Percentiles rank a stretch among this genome's conserved stretches.
phyloP scores from a whole-genome alignment of 2,888 invertebrate genomes.

The Cistogaster globosa region DNA sequence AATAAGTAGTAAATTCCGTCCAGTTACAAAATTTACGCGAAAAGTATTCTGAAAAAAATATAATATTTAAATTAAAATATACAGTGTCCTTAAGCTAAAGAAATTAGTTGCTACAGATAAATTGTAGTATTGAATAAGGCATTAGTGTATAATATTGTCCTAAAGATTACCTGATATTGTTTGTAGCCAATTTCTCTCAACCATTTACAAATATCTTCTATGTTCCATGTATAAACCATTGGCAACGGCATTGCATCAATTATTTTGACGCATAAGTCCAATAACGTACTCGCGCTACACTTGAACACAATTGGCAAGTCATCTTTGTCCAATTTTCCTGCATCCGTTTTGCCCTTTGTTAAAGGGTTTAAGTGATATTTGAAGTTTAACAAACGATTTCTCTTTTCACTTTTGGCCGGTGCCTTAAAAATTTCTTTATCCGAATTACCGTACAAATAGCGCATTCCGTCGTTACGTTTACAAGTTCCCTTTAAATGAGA shows the following conservation, averaged over 20 bases:
- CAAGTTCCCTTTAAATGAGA: not conserved
- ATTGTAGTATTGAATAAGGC: not conserved
- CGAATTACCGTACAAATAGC: conserved; percentile 71
- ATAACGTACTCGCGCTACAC: conserved; percentile 83
- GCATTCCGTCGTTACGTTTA: not conserved
- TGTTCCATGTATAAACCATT: conserved; percentile 83
- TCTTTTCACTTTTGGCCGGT: not conserved
- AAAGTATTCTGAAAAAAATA: conserved; percentile 80
- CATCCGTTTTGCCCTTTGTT: conserved; percentile 79
- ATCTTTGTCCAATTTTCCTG: conserved; percentile 67
- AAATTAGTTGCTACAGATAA: too few relatives aligned
- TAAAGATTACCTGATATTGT: conserved; percentile 83
- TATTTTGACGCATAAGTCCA: conserved; percentile 79
- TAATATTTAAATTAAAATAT: not conserved
- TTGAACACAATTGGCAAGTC: conserved; percentile 76
- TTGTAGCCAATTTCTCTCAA: conserved; percentile 83
- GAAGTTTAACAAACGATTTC: conserved; percentile 62
- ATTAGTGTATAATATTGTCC: too few relatives aligned
- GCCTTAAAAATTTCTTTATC: conserved; percentile 72
- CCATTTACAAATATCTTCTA: conserved; percentile 84
- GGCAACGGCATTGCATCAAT: conserved; percentile 83
- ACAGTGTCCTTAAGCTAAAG: not conserved
- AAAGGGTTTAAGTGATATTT: conserved; percentile 65
- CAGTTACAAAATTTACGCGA: conserved; percentile 83
- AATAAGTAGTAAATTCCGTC: conserved; percentile 83